A percentile compares a stretch with the other conserved stretches of the same genome.
These are phyloP conservation scores for Centruroides vittatus DNA, from an alignment of 1,140 invertebrate genomes.

Conservation along the genomic window DNA sequence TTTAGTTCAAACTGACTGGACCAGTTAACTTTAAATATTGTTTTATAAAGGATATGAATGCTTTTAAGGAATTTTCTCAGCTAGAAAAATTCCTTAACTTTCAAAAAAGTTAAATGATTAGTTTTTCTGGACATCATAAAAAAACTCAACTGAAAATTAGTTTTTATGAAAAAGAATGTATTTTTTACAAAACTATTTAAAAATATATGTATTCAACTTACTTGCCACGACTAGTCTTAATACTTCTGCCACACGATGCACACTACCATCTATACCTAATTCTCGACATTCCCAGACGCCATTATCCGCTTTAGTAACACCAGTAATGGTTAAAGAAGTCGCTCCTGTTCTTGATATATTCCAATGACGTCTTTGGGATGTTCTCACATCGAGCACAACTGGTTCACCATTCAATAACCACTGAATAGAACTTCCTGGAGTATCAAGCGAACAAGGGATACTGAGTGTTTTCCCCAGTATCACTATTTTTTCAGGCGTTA, in stretches of 20 bases:
- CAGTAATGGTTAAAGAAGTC: constrained; percentile 18
- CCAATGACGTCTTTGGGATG: constrained; percentile 19
- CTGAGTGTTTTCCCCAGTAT: constrained; percentile 14
- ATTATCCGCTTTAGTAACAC: constrained; percentile 15
- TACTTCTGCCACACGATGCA: constrained; percentile 17
- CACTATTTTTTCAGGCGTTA: constrained; percentile 5
- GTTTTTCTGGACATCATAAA: too few species aligned
- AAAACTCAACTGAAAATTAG: too few species aligned
- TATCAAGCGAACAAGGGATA: constrained; percentile 20
- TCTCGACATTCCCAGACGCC: constrained; percentile 22
- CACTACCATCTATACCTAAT: constrained; percentile 14
- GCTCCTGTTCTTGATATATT: constrained; percentile 19
- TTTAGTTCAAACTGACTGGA: too few species aligned
- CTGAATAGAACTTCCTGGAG: constrained; percentile 20
- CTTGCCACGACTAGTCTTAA: constrained; percentile 18
- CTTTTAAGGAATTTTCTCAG: too few species aligned
- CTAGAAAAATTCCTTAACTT: too few species aligned
- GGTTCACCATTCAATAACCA: constrained; percentile 19
- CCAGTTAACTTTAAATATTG: too few species aligned
- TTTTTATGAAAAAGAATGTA: too few species aligned
- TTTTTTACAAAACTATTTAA: too few species aligned
- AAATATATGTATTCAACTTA: constrained; percentile 10
- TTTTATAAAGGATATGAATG: too few species aligned
- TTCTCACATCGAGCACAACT: constrained; percentile 14
- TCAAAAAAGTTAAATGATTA: too few species aligned